Percentiles rank a stretch among this genome's conserved stretches.
phyloP scores from a whole-genome alignment of 2,797 vertebrate genomes.

The Chlorospingus flavigularis region DNA sequence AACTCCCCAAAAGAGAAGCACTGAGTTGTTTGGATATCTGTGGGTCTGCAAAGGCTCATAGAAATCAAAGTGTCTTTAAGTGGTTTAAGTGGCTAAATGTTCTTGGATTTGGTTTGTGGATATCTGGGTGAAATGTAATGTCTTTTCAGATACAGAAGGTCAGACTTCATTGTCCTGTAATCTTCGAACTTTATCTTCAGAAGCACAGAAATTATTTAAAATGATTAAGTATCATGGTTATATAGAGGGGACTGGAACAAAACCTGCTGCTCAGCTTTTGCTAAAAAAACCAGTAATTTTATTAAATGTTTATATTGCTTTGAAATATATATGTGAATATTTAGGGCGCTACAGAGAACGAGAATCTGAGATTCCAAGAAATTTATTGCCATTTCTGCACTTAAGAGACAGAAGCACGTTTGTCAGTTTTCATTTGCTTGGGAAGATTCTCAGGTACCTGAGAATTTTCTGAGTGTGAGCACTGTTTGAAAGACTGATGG shows the following conservation, averaged over 20 bases:
- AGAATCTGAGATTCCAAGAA: background rate
- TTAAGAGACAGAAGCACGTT: rapidly evolving
- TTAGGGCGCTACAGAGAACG: background rate
- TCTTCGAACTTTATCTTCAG: background rate
- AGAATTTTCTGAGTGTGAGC: background rate
- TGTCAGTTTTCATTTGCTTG: background rate
- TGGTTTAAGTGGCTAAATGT: background rate
- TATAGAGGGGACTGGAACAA: background rate
- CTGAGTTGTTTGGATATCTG: background rate
- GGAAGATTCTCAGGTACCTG: background rate
- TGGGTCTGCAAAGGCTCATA: background rate
- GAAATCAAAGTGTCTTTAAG: background rate
- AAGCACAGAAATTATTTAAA: background rate
- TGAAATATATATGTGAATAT: background rate
- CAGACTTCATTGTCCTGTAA: background rate
- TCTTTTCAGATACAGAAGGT: background rate
- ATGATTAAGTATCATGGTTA: background rate
- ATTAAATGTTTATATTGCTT: background rate
- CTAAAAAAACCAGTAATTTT: background rate
- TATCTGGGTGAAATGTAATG: background rate
- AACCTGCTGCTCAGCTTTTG: rapidly evolving
- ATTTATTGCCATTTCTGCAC: background rate
- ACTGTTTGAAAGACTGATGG: background rate
- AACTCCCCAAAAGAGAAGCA: background rate
- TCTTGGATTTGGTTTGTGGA: rapidly evolving